Conservation (phyloP, 2,888 invertebrate species). For the Lysandra coridon region DNA sequence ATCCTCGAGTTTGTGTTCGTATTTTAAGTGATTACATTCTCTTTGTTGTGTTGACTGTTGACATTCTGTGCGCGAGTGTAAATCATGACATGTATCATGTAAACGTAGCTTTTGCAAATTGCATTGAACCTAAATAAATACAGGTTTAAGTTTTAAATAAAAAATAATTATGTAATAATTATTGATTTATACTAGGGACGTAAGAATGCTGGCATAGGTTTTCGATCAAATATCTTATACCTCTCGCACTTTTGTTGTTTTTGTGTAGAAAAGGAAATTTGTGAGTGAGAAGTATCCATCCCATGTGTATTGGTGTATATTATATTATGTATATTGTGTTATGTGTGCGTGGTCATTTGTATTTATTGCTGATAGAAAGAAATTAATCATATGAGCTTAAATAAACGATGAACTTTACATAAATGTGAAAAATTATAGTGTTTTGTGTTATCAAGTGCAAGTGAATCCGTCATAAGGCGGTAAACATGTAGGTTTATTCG, state of each 20-base stretch:
- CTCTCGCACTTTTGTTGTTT: slow-evolving; percentile 52
- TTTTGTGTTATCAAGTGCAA: slow-evolving; percentile 77
- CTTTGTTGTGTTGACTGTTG: too few species aligned
- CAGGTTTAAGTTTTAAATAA: not conserved
- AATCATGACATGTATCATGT: too few species aligned
- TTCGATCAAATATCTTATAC: slow-evolving; percentile 48
- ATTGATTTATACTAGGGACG: not conserved
- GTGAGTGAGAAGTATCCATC: slow-evolving; percentile 51
- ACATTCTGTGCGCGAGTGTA: too few species aligned
- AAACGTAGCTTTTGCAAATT: too few species aligned
- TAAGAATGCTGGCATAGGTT: slow-evolving; percentile 41
- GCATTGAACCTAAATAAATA: too few species aligned
- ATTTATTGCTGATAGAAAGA: slow-evolving; percentile 79
- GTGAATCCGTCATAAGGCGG: slow-evolving; percentile 79
- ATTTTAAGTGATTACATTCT: too few species aligned
- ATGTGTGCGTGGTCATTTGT: slow-evolving; percentile 82
- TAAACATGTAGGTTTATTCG: slow-evolving; percentile 79
- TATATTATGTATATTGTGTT: slow-evolving; percentile 73
- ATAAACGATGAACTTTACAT: slow-evolving; percentile 75
- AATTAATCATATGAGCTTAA: slow-evolving; percentile 75
- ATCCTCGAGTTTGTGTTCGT: too few species aligned
- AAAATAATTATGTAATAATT: not conserved
- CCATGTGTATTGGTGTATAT: slow-evolving; percentile 61
- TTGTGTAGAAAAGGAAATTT: slow-evolving; percentile 52
- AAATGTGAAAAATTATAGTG: slow-evolving; percentile 75